phyloP scores from a whole-genome alignment of 1,140 invertebrate species.

The Solen grandis region DNA sequence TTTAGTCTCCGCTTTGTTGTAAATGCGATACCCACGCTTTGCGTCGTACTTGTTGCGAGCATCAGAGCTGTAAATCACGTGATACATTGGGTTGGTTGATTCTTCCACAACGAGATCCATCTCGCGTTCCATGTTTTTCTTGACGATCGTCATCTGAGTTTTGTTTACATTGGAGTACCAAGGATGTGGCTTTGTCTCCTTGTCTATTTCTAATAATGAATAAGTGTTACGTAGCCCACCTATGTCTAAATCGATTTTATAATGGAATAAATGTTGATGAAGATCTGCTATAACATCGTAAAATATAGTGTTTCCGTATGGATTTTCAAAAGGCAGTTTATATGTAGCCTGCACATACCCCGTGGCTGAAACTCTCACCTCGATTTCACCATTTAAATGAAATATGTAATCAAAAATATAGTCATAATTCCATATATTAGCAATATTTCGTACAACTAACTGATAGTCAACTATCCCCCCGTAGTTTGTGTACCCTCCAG shows the following conservation, averaged over 20 bases:
- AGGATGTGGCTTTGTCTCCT: constrained; percentile 55
- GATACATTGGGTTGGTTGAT: constrained; percentile 60
- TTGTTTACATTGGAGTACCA: constrained; percentile 64
- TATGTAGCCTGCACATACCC: constrained; percentile 75
- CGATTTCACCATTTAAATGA: constrained; percentile 75
- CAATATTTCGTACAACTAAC: constrained; percentile 74
- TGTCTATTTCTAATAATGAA: constrained; percentile 67
- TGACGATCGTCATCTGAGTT: constrained; percentile 65
- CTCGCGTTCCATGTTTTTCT: constrained; percentile 60
- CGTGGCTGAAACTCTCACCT: constrained; percentile 69
- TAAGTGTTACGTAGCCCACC: constrained; percentile 69
- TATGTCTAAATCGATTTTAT: constrained; percentile 76
- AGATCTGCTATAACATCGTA: constrained; percentile 68
- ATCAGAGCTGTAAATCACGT: constrained; percentile 66
- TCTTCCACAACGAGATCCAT: constrained; percentile 58
- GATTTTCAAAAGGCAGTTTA: constrained; percentile 57
- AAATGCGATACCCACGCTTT: constrained; percentile 70
- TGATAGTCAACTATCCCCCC: constrained; percentile 71
- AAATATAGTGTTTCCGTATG: constrained; percentile 65
- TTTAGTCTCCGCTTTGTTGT: constrained; percentile 63
- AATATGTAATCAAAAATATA: constrained; percentile 79
- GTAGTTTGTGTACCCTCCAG: constrained; percentile 60
- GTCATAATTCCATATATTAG: constrained; percentile 74
- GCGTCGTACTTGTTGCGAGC: constrained; percentile 63
- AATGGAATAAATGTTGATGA: constrained; percentile 76